Evolutionary conservation across 1,140 invertebrate species (phyloP).

Genomic region (Pogonus chalceus): DNA sequence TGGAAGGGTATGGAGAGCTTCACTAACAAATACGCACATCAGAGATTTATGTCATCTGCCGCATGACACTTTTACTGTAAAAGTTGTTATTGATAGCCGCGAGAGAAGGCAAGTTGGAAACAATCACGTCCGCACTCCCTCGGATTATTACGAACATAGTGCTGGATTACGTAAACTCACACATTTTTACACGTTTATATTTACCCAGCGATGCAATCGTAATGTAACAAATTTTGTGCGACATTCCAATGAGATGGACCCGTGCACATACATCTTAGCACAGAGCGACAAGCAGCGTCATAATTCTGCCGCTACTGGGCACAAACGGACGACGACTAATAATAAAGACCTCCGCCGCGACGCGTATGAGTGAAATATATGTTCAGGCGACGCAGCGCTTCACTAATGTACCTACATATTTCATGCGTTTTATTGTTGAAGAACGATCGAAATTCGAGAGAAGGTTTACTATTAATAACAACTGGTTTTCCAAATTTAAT

Average conservation of each 20-base stretch:
- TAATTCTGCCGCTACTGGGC: too few relatives aligned
- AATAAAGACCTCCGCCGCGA: conserved; percentile 29
- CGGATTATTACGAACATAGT: conserved; percentile 16
- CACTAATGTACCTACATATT: conserved; percentile 33
- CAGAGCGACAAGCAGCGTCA: conserved; percentile 19
- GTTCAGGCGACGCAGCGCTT: conserved; percentile 27
- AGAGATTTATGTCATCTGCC: conserved; percentile 1
- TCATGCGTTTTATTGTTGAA: conserved; percentile 35
- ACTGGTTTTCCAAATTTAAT: too few relatives aligned
- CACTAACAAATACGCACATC: not conserved
- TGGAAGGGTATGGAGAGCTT: too few relatives aligned
- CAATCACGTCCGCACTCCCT: conserved; percentile 18
- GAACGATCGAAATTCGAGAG: too few relatives aligned
- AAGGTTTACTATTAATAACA: too few relatives aligned
- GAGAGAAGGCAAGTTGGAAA: conserved; percentile 14
- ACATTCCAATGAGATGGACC: too few relatives aligned
- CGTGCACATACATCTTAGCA: conserved; percentile 3
- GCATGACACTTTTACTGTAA: conserved; percentile 24
- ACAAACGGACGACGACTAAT: conserved; percentile 25
- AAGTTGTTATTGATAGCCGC: conserved; percentile 25
- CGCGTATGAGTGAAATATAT: conserved; percentile 18
- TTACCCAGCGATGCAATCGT: not conserved
- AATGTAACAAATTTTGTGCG: conserved; percentile 1
- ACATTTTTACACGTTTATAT: not conserved
- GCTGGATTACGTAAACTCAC: not conserved